phyloP scores from a whole-genome alignment of 2,113 vertebrate genomes.

The Lathamus discolor region DNA sequence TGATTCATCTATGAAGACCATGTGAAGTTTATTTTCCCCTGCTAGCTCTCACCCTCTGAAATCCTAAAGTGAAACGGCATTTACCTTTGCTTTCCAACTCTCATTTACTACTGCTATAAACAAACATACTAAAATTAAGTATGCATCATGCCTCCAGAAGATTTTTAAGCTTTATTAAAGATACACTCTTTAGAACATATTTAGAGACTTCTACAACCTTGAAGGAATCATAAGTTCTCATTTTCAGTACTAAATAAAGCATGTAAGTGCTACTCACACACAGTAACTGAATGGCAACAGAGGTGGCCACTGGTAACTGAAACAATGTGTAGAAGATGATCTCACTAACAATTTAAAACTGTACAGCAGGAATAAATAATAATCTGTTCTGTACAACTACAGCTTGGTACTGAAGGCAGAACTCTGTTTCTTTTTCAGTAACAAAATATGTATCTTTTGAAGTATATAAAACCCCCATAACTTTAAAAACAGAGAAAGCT shows the following conservation, averaged over 20 bases:
- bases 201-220: not conserved
- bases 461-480: not conserved
- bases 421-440: not conserved
- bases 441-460: not conserved
- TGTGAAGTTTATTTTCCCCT: not conserved
- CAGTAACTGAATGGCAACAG: not conserved
- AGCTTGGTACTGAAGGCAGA: not conserved
- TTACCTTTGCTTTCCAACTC: not conserved
- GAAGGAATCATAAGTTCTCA: not conserved
- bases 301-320: not conserved
- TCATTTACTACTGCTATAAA: not conserved
- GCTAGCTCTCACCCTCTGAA: not conserved
- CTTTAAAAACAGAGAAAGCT: not conserved
- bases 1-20: not conserved
- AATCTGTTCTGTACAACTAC: not conserved
- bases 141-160: not conserved
- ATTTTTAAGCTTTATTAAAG: conserved; percentile 38
- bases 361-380: not conserved
- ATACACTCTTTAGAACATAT: not conserved
- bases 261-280: not conserved
- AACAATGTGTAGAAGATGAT: not conserved
- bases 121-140: not conserved
- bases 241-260: not conserved
- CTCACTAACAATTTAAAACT: not conserved
- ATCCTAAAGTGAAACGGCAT: not conserved